A percentile compares a stretch with the other conserved stretches of the same genome.
phyloP scores from a whole-genome alignment of 1,140 invertebrate genomes.

The Drosophila rufa region DNA sequence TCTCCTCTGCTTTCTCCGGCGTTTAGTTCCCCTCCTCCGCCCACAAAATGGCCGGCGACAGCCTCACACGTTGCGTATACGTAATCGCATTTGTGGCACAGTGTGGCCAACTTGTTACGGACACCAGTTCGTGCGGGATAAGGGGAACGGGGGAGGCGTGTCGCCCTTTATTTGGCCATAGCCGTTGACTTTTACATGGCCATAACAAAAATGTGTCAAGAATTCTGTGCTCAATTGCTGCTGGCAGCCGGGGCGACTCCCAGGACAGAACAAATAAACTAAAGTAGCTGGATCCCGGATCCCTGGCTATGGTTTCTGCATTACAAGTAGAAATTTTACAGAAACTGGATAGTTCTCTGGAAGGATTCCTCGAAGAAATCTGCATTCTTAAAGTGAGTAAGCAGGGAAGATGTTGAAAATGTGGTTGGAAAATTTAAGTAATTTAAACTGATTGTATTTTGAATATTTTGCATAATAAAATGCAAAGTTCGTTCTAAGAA shows the following conservation, averaged over 20 bases:
- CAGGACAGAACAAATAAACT: slow-evolving; percentile 35
- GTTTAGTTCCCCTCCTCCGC: slow-evolving; percentile 28
- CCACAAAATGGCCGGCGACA: slow-evolving; percentile 39
- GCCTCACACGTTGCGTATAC: slow-evolving; percentile 67
- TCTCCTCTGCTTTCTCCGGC: slow-evolving; percentile 35
- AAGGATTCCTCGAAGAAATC: slow-evolving; percentile 1
- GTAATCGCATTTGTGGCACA: slow-evolving; percentile 74
- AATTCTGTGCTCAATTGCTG: slow-evolving; percentile 54
- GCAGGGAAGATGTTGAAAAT: not conserved
- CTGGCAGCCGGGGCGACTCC: slow-evolving; percentile 8
- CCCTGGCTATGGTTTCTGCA: slow-evolving; percentile 29
- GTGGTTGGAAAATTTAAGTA: not conserved
- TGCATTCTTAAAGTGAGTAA: not conserved
- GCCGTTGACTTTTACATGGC: slow-evolving; percentile 71
- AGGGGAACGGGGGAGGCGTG: slow-evolving; percentile 11
- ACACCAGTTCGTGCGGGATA: slow-evolving; percentile 18
- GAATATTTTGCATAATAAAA: too few relatives aligned
- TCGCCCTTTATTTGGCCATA: slow-evolving; percentile 65
- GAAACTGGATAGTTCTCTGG: not conserved
- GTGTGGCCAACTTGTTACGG: slow-evolving; percentile 64
- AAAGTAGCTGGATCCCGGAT: slow-evolving; percentile 35
- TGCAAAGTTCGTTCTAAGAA: not conserved
- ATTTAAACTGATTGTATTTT: too few relatives aligned
- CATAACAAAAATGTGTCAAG: slow-evolving; percentile 66
- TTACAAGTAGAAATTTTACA: slow-evolving; percentile 20